Evolutionary conservation across 2,113 vertebrate species (phyloP).

Genomic region (Colossoma macropomum): DNA sequence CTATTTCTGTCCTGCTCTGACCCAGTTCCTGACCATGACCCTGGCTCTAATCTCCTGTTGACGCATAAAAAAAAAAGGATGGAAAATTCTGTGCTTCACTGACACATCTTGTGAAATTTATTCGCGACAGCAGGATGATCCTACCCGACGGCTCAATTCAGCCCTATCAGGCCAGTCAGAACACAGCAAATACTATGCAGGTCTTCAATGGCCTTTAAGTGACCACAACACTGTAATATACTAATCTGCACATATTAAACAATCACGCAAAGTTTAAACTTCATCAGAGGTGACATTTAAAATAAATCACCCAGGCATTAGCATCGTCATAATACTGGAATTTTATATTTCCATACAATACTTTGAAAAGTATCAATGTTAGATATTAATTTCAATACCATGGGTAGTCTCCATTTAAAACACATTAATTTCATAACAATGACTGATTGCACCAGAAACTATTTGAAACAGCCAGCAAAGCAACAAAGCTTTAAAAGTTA

Average conservation of each 20-base stretch:
- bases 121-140: not conserved
- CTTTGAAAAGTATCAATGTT: too few species aligned
- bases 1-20: constrained; percentile 43
- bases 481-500: too few species aligned
- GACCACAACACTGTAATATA: not conserved
- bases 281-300: not conserved
- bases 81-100: not conserved
- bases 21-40: constrained; percentile 37
- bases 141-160: not conserved
- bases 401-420: too few species aligned
- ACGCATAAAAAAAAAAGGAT: not conserved
- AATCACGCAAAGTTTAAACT: not conserved
- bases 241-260: not conserved
- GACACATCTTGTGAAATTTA: not conserved
- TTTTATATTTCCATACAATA: not conserved
- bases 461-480: too few species aligned
- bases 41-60: not conserved
- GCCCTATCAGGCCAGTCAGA: not conserved
- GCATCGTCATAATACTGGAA: not conserved
- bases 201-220: not conserved
- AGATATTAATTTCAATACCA: too few species aligned
- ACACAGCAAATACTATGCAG: not conserved
- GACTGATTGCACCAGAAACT: too few species aligned
- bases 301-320: not conserved
- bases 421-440: too few species aligned